A percentile compares a stretch with the other conserved stretches of the same genome.
phyloP scores from a whole-genome alignment of 2,797 vertebrate species.

The Tarsius wallacei region DNA sequence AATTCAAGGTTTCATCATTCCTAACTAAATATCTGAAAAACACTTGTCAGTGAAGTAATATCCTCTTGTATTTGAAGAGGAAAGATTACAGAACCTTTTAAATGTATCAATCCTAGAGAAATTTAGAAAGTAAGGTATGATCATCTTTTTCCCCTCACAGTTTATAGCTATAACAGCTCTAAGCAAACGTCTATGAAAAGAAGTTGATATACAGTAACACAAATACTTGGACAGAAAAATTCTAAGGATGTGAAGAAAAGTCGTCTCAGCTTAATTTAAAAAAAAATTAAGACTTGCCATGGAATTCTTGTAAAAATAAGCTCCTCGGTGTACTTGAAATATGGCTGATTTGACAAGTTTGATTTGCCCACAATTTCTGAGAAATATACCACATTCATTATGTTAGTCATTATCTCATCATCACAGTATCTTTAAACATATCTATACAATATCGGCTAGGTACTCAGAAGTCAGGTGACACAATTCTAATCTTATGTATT shows the following conservation, averaged over 20 bases:
- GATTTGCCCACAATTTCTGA: conserved; percentile 7
- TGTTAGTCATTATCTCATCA: conserved; percentile 20
- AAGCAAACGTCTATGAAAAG: conserved; percentile 59
- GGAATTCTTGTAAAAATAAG: conserved; percentile 49
- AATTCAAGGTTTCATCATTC: conserved; percentile 61
- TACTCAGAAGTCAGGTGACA: conserved; percentile 36
- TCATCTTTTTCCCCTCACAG: not conserved
- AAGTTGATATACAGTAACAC: not conserved
- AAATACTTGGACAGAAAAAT: conserved; percentile 29
- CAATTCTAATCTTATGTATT: conserved; percentile 58
- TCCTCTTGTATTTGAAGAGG: conserved; percentile 37
- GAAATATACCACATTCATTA: not conserved
- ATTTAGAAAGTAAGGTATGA: conserved; percentile 37
- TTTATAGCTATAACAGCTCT: not conserved
- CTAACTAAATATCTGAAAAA: conserved; percentile 58
- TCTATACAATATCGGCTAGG: not conserved
- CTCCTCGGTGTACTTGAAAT: conserved; percentile 26
- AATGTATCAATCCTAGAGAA: conserved; percentile 61
- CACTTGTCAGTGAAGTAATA: not conserved
- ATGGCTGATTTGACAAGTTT: conserved; percentile 23
- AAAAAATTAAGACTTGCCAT: not conserved
- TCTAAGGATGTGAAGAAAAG: not conserved
- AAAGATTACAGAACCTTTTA: not conserved
- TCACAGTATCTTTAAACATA: conserved; percentile 44
- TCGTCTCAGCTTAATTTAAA: not conserved